Evolutionary conservation across 1,140 invertebrate genomes (phyloP).

Genomic region (Palaemon carinicauda): DNA sequence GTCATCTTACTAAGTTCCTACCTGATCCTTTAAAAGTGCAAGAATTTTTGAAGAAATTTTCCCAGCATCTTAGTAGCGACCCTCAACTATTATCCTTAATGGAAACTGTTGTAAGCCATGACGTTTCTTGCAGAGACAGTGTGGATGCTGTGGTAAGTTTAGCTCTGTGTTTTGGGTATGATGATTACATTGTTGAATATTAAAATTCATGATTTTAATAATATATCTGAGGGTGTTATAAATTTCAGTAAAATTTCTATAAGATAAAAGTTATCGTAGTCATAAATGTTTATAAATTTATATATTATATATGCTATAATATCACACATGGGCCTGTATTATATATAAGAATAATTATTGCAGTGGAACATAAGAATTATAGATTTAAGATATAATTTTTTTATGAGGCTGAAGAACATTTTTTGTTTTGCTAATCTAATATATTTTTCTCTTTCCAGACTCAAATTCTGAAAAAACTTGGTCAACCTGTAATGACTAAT

Average conservation of each 20-base stretch:
- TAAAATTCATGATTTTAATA: too few species aligned
- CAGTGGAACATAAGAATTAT: too few species aligned
- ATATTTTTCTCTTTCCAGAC: conserved; percentile 41
- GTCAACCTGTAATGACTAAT: conserved; percentile 92
- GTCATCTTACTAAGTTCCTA: conserved; percentile 76
- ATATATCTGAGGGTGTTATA: background rate
- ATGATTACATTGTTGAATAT: background rate
- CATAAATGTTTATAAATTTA: too few species aligned
- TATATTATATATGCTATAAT: too few species aligned
- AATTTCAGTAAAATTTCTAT: too few species aligned
- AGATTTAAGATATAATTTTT: background rate
- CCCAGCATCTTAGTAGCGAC: conserved; percentile 81
- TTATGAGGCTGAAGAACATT: background rate
- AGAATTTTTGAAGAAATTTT: conserved; percentile 91
- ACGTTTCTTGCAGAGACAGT: conserved; percentile 90
- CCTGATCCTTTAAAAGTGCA: conserved; percentile 92
- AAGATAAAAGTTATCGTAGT: too few species aligned
- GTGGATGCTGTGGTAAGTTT: conserved; percentile 77
- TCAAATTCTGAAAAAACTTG: conserved; percentile 88
- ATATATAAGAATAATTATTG: too few species aligned
- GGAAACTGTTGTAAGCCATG: conserved; percentile 84
- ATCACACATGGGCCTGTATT: background rate
- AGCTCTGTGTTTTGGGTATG: background rate
- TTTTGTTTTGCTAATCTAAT: conserved; percentile 56
- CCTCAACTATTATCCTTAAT: conserved; percentile 79